phyloP scores from a whole-genome alignment of 2,797 vertebrate genomes.

The Pangasius macronema region DNA sequence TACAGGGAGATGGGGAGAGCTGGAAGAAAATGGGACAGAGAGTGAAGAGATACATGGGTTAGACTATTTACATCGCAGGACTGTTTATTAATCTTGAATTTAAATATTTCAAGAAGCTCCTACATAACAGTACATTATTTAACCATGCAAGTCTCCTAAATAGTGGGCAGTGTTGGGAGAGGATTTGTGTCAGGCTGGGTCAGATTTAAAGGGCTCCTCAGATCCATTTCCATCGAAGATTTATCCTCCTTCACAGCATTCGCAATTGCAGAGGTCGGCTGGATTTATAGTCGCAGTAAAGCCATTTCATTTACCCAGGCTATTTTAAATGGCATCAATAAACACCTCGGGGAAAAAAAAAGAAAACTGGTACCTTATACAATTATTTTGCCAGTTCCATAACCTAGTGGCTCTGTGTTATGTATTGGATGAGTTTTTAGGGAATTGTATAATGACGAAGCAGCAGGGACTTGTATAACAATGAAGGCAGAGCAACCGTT shows the following conservation, averaged over 20 bases:
- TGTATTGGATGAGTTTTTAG: neutral
- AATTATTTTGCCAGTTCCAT: neutral
- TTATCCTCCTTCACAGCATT: neutral
- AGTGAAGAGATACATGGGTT: conserved; percentile 35
- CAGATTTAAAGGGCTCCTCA: conserved; percentile 3
- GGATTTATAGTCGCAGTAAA: conserved; percentile 35
- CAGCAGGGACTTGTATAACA: conserved; percentile 24
- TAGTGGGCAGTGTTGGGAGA: neutral
- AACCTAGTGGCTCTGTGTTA: neutral
- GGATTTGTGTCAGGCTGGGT: neutral
- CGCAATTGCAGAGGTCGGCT: neutral
- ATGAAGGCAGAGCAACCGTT: conserved; percentile 7
- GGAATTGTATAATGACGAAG: conserved; percentile 1
- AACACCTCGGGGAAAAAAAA: conserved; percentile 6
- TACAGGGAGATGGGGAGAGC: conserved; percentile 70
- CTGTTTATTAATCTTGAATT: neutral
- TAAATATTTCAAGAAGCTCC: neutral
- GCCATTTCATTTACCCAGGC: conserved; percentile 25
- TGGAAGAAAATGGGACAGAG: conserved; percentile 51
- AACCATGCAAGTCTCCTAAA: neutral
- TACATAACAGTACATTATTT: neutral
- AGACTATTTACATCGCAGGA: neutral
- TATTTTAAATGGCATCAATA: conserved; percentile 47
- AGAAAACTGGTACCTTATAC: conserved; percentile 14
- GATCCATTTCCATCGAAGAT: conserved; percentile 16